Conservation (phyloP, 1,140 invertebrate genomes). For the Notospermus geniculatus region DNA sequence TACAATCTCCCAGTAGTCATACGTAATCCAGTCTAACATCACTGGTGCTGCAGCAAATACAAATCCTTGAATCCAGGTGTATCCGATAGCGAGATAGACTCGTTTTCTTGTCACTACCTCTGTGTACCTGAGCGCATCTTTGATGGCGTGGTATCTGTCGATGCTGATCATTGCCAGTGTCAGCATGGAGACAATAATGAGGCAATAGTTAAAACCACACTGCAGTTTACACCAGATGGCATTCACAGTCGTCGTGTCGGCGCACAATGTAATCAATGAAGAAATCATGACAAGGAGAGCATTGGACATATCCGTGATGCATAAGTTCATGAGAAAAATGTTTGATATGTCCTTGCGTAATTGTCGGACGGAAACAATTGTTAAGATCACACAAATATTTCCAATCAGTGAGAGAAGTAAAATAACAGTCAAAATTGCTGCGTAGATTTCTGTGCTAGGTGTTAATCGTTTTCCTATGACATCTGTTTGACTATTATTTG, state of each 20-base stretch:
- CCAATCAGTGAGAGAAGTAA: conserved; percentile 36
- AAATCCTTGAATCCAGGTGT: conserved; percentile 44
- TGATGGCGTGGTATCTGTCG: conserved; percentile 46
- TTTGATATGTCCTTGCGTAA: conserved; percentile 41
- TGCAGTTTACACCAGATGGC: conserved; percentile 35
- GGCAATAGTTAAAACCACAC: conserved; percentile 50
- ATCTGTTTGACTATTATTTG: too few relatives aligned
- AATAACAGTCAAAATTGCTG: conserved; percentile 27
- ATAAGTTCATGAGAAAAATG: conserved; percentile 46
- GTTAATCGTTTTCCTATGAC: too few relatives aligned
- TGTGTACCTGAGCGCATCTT: conserved; percentile 39
- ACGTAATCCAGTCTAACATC: conserved; percentile 43
- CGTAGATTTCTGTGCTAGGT: conserved; percentile 16
- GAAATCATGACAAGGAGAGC: conserved; percentile 45
- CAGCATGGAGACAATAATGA: conserved; percentile 53
- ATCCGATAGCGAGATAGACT: conserved; percentile 29
- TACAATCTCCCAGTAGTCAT: conserved; percentile 54
- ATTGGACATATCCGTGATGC: conserved; percentile 44
- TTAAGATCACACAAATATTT: conserved; percentile 41
- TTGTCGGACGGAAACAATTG: conserved; percentile 25
- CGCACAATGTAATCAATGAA: conserved; percentile 28
- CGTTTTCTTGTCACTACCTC: conserved; percentile 26
- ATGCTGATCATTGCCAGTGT: conserved; percentile 51
- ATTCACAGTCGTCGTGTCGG: conserved; percentile 34
- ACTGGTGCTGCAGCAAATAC: conserved; percentile 39